Evolutionary conservation across 2,113 vertebrate genomes (phyloP), one percentile per base, ranked within the genome.

Genomic region (Hippocampus comes): DNA sequence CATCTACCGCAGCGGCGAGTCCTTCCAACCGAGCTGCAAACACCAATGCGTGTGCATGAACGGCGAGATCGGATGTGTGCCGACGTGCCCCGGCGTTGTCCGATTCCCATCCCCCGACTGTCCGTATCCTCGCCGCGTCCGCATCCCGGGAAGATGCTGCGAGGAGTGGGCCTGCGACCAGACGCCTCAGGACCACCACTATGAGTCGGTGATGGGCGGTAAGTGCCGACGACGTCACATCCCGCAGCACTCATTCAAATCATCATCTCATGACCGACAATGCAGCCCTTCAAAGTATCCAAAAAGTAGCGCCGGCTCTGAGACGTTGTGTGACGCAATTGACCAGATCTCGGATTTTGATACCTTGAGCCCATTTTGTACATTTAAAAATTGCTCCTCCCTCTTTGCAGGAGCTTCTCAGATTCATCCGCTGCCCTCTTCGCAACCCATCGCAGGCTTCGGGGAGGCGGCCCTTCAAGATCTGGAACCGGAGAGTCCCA

Each of bases 31-130:
- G 81, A 92, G 76, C 34, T 94, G 93, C 81, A 91, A 93, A 70
- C 88, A 94, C 84, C 91, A 92, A n/a, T 94, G 93, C 63, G 73
- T 92, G 70, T 94, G 94, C 79, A 88, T 94, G 91, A 93, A 93
- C 0, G 92, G 94, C 0, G 91, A 93, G 82, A 89, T 94, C 0
- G 92, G 93, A 78, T 94, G 93, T 51, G 84, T 89, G 71, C 92
- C 91, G 0, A 90, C 90, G 21, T 94, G 94, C 81, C 70, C 87
- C 0, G 80, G 85, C 0, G 75, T 86, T 27, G 67, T 92, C 66
- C 87, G 63, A 3, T 89, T 94, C 75, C 91, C 92, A 0, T 92
- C 92, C 10, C 83, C 89, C 0, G 86, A 90, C 30, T 94, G 93
- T 71, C 93, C 92, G 0, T 86, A 59, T 42, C 93, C 92, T 0